Conservation (phyloP, 37 sponge, comb jelly and placozoan species). For the Diacarnus erythraeanus region DNA sequence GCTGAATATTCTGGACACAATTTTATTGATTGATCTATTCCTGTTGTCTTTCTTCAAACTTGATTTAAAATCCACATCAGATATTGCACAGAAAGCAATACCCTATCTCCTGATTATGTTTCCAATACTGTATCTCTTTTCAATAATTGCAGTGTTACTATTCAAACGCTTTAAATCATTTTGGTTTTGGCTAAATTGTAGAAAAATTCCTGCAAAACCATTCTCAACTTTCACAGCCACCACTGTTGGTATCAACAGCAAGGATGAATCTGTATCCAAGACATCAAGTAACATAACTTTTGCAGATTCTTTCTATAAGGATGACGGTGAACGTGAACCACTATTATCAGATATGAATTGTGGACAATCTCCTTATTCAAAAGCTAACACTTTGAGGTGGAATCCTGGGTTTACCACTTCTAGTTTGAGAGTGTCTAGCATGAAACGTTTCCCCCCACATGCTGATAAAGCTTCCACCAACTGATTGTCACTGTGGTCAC, state of each 20-base stretch:
- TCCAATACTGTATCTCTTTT: background rate
- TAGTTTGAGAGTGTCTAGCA: background rate
- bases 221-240: background rate
- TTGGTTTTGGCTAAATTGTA: background rate
- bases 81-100: background rate
- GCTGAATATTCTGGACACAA: conserved; percentile 38
- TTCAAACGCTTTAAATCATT: background rate
- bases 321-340: conserved; percentile 1
- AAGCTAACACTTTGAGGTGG: background rate
- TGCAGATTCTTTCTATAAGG: background rate
- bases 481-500: background rate
- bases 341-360: background rate
- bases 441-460: background rate
- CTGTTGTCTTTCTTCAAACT: background rate
- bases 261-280: background rate
- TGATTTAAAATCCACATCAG: background rate
- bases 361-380: background rate
- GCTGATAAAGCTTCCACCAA: background rate
- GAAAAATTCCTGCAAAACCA: background rate
- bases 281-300: background rate
- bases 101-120: background rate
- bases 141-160: background rate
- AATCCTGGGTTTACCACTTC: background rate
- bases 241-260: background rate
- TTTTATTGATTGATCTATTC: conserved; percentile 11